Conservation (phyloP, 2,888 invertebrate genomes). For the Panopea generosa region DNA sequence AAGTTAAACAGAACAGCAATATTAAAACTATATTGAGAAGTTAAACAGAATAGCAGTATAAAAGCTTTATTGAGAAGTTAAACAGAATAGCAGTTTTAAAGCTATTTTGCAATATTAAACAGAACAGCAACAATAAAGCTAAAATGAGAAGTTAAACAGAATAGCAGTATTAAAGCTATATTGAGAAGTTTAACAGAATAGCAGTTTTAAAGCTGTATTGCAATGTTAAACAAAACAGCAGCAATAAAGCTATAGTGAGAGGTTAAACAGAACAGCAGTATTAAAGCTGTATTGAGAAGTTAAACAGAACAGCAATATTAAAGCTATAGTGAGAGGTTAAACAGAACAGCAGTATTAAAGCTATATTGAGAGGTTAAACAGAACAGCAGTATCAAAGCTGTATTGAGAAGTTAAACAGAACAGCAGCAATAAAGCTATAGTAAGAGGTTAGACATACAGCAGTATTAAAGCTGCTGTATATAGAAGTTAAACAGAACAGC, state of each 20-base stretch:
- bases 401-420: conserved; percentile 82
- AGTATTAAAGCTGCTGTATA: no score
- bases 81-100: neutral
- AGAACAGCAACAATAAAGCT: no score
- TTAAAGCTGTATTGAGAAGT: conserved; percentile 77
- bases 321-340: neutral
- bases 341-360: no score
- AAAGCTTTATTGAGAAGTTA: conserved; percentile 74
- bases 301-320: neutral
- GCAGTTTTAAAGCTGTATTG: conserved; percentile 78
- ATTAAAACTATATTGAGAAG: conserved; percentile 79
- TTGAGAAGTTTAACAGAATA: conserved; percentile 82
- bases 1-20: conserved; percentile 82
- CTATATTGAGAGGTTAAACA: no score
- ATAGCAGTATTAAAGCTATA: conserved; percentile 71
- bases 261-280: conserved; percentile 81
- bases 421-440: conserved; percentile 78
- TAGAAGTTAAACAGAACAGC: conserved; percentile 81
- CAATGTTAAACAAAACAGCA: conserved; percentile 82
- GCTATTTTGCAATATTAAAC: neutral
- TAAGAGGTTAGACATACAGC: conserved; percentile 82
- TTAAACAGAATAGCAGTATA: conserved; percentile 82
- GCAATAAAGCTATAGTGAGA: conserved; percentile 80
- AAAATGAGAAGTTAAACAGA: no score
- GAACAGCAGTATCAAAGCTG: conserved; percentile 67